Conservation (phyloP, 2,113 vertebrate genomes). For the Pteruthius melanotis region DNA sequence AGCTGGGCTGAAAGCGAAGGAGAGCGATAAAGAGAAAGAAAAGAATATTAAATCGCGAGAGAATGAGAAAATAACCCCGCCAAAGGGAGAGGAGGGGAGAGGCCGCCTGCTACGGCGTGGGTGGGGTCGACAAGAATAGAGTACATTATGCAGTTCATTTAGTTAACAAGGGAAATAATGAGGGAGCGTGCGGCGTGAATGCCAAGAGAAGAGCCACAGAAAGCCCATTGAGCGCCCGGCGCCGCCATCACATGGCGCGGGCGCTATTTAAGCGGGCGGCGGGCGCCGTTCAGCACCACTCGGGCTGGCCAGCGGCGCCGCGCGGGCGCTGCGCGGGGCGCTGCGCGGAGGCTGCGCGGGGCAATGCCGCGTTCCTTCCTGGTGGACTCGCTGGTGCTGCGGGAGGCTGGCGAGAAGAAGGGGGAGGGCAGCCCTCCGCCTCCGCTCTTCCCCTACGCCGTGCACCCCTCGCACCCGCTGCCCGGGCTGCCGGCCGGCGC, state of each 20-base stretch:
- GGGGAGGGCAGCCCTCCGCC: constrained; percentile 80
- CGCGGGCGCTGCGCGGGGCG: not conserved
- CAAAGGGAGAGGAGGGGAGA: constrained; percentile 75
- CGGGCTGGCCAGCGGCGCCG: constrained; percentile 85
- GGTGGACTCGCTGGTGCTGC: constrained; percentile 95
- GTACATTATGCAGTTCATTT: constrained; percentile 99
- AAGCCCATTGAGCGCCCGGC: constrained; percentile 94
- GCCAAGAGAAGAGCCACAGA: constrained; percentile 96
- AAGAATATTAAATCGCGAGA: constrained; percentile 85
- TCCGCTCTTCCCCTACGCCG: constrained; percentile 90
- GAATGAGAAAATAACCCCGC: constrained; percentile 82
- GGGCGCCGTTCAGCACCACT: constrained; percentile 92
- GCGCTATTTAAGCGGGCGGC: constrained; percentile 86
- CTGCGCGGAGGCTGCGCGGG: constrained; percentile 28
- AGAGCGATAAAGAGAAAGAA: constrained; percentile 75
- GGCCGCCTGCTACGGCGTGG: constrained; percentile 90
- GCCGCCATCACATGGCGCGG: constrained; percentile 92
- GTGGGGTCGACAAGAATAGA: constrained; percentile 99
- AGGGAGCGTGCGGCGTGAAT: constrained; percentile 99
- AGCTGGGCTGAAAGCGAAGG: constrained; percentile 57
- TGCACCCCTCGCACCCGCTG: constrained; percentile 87
- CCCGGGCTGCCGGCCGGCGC: constrained; percentile 83
- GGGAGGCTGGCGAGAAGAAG: constrained; percentile 87
- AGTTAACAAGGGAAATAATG: constrained; percentile 99
- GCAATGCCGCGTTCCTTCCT: constrained; percentile 96